phyloP scores from a whole-genome alignment of 2,113 vertebrate species.

The Psittacus erithacus region DNA sequence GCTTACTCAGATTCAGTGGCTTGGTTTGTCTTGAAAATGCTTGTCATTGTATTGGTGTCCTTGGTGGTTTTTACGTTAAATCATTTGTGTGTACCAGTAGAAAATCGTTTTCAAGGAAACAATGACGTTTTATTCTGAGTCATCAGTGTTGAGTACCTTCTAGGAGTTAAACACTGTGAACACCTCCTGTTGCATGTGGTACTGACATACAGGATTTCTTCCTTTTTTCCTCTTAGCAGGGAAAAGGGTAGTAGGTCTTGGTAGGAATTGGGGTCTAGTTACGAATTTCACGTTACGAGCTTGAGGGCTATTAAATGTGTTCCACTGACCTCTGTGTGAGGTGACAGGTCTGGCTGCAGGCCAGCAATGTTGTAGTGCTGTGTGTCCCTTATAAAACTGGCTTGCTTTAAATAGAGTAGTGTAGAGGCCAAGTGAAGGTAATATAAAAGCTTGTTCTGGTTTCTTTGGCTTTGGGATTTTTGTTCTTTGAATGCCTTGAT shows the following conservation, averaged over 20 bases:
- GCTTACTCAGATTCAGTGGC: background rate
- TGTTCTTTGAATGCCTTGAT: background rate
- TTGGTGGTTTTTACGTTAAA: background rate
- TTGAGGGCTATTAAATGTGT: background rate
- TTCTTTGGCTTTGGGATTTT: background rate
- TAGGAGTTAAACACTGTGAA: background rate
- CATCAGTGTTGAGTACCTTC: background rate
- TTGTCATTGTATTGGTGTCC: background rate
- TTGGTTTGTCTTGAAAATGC: background rate
- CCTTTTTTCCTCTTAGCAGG: background rate
- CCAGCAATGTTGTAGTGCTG: background rate
- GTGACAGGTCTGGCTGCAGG: slow-evolving; percentile 9
- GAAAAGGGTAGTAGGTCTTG: background rate
- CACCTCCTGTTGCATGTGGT: background rate
- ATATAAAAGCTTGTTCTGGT: background rate
- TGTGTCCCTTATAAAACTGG: background rate
- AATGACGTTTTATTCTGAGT: background rate
- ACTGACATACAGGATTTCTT: background rate
- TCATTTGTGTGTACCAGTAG: background rate
- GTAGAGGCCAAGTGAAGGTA: slow-evolving; percentile 29
- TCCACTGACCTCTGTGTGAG: slow-evolving; percentile 26
- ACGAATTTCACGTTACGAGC: background rate
- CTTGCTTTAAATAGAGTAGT: background rate
- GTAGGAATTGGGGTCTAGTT: background rate
- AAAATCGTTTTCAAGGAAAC: background rate